A percentile compares a stretch with the other conserved stretches of the same genome.
Evolutionary conservation across 2,113 vertebrate species (phyloP).

Genomic region (Hucho hucho): DNA sequence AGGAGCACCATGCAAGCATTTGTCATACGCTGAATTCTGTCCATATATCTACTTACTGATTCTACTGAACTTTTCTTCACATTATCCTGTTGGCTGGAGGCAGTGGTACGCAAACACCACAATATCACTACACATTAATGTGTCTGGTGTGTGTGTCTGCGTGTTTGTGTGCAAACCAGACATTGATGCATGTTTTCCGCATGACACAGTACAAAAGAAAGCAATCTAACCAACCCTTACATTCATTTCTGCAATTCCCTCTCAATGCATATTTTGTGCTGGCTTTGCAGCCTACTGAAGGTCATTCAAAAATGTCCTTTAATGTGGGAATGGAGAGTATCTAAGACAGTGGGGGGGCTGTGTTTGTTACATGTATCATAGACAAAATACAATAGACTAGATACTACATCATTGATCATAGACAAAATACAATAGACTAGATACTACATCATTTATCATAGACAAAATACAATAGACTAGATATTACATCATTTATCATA

Average conservation of each 20-base stretch:
- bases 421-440: no score
- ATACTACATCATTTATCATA: no score
- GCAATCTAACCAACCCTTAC: conserved; percentile 66
- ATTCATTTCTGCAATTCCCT: conserved; percentile 66
- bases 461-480: no score
- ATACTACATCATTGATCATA: no score
- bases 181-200: conserved; percentile 77
- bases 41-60: background rate
- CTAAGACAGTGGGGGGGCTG: conserved; percentile 63
- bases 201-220: conserved; percentile 72
- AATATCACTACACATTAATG: no score
- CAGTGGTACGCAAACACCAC: no score
- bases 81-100: no score
- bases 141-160: no score
- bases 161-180: conserved; percentile 36
- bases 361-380: conserved; percentile 52
- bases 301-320: conserved; percentile 72
- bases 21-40: background rate
- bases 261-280: conserved; percentile 82
- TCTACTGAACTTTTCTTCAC: no score
- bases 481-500: no score
- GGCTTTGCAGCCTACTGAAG: conserved; percentile 77
- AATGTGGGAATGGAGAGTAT: conserved; percentile 67
- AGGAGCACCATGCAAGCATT: background rate
- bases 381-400: no score